Conservation (phyloP, 2,113 vertebrate species). For the Neopipo cinnamomea region DNA sequence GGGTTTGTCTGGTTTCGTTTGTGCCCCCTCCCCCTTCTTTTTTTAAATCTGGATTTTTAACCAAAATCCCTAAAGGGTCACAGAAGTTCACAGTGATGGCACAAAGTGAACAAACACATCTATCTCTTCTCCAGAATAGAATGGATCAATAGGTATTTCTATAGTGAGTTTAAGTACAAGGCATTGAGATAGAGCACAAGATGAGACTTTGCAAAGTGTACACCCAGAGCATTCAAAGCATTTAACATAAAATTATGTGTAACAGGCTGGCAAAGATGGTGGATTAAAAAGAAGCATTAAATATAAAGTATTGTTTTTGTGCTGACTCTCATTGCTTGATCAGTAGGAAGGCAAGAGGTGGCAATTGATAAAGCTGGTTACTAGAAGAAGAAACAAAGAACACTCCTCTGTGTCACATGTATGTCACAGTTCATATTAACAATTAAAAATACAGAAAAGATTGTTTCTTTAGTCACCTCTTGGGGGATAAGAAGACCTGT, state of each 20-base stretch:
- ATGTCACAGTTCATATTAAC: neutral
- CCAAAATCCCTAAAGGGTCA: neutral
- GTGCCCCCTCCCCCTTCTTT: neutral
- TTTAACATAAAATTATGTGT: neutral
- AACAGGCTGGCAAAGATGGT: neutral
- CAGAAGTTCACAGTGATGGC: neutral
- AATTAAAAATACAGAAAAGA: neutral
- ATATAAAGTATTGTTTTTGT: neutral
- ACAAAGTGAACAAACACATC: neutral
- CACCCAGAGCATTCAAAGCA: neutral
- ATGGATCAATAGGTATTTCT: neutral
- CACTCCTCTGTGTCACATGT: neutral
- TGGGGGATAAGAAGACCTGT: neutral
- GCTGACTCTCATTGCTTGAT: neutral
- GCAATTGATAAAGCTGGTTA: neutral
- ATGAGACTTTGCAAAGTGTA: neutral
- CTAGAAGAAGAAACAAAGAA: neutral
- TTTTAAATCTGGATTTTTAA: neutral
- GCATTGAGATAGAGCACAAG: neutral
- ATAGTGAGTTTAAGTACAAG: neutral
- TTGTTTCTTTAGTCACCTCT: neutral
- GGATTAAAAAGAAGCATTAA: neutral
- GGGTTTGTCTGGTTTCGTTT: neutral
- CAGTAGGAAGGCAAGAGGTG: neutral
- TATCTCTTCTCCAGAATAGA: neutral